Evolutionary conservation across 2,113 vertebrate species (phyloP).

Genomic region (Poecile atricapillus): DNA sequence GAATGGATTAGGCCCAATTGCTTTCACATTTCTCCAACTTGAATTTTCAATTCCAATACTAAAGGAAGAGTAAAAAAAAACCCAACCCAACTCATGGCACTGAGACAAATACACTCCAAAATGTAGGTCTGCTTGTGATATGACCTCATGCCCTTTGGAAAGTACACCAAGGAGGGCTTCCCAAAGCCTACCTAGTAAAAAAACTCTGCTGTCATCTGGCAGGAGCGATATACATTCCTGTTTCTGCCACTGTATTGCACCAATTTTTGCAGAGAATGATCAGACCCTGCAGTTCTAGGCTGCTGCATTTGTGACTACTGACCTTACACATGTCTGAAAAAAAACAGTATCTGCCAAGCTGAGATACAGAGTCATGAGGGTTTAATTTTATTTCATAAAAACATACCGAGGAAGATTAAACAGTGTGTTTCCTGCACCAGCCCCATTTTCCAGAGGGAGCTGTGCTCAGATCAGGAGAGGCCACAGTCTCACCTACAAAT

Average conservation of each 20-base stretch:
- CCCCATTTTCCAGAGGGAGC: background rate
- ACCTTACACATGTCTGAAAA: background rate
- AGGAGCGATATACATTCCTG: background rate
- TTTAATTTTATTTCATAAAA: background rate
- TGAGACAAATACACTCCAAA: background rate
- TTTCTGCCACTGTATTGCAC: background rate
- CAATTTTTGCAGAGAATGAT: background rate
- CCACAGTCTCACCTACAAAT: background rate
- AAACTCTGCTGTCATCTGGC: background rate
- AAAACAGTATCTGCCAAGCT: background rate
- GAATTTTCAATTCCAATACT: constrained; percentile 20
- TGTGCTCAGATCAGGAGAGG: background rate
- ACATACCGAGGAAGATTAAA: background rate
- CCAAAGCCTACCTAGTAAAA: background rate
- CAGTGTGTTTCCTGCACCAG: background rate
- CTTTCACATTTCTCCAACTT: constrained; percentile 53
- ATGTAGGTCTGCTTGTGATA: background rate
- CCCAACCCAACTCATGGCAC: background rate
- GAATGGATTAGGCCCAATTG: constrained; percentile 57
- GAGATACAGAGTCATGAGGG: background rate
- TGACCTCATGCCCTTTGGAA: background rate
- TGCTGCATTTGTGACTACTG: background rate
- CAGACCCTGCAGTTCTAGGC: background rate
- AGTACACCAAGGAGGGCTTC: background rate
- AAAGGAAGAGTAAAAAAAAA: background rate